Evolutionary conservation across 2,797 vertebrate genomes (phyloP), one percentile per base, ranked within the genome.

Genomic region (Oreonectes daqikongensis): DNA sequence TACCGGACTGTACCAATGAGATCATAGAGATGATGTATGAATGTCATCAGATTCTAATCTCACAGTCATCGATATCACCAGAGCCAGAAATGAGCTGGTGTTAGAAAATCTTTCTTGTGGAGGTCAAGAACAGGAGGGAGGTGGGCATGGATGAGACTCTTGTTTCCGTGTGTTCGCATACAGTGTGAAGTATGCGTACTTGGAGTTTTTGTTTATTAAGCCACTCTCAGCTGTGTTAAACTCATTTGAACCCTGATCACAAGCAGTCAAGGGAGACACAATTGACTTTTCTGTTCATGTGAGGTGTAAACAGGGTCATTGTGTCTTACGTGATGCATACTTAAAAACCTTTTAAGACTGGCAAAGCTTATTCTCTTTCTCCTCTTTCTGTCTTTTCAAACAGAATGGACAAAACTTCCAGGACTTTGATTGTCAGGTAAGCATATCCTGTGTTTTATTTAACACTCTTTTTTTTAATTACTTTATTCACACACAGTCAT

Each of bases 361-460:
- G 4, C 17, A 63, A 2, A 65, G 1, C 53, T 3, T 68, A 42
- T 61, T 17, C 48, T 20, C 50, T 42, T 11, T 26, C 66, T 76
- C 81, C 65, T 87, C 73, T 88, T 3, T 84, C 17, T 82, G 10
- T 68, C 28, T 73, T 86, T 87, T 14, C 87, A 89, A 80, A 89
- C 91, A 98, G 96, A 96, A 95, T 50, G 93, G 94, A 79, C 92
- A 93, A 80, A 96, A 96, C 83, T 95, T 97, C 84, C 96, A 98
- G 90, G 96, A 98, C 87, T 96, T 98, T 40, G 93, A 97, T 86
- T 97, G 96, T 85, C 96, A 96, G 95, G 96, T 96, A 89, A 93
- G 93, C 81, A 26, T 17, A 18, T 52, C 42, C n/a, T 28, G 42
- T 9, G 48, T n/a, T 20, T 12, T 12, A 28, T 46, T 7, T 61